Evolutionary conservation across 2,113 vertebrate genomes (phyloP).

Genomic region (Lophotis ruficrista): DNA sequence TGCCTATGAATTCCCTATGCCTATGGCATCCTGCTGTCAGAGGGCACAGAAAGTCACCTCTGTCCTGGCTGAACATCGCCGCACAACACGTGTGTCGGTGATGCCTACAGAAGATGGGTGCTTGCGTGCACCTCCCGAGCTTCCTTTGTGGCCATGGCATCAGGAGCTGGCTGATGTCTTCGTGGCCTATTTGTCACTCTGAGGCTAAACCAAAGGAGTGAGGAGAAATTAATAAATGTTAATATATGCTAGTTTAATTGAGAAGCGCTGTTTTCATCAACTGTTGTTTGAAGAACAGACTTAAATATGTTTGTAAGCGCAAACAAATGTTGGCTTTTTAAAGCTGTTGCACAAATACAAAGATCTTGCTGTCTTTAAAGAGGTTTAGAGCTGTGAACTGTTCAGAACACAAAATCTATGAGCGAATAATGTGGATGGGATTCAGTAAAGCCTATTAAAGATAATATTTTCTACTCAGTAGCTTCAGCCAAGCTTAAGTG

Average conservation of each 20-base stretch:
- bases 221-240: slow-evolving; percentile 50
- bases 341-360: slow-evolving; percentile 55
- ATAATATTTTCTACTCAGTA: not conserved
- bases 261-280: slow-evolving; percentile 43
- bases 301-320: slow-evolving; percentile 54
- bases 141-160: fast-evolving
- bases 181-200: not conserved
- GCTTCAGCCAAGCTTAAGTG: not conserved
- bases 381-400: slow-evolving; percentile 32
- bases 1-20: too few relatives aligned
- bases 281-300: slow-evolving; percentile 57
- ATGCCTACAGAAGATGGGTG: not conserved
- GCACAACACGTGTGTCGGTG: fast-evolving
- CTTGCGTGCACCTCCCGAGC: not conserved
- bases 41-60: not conserved
- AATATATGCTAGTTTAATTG: slow-evolving; percentile 60
- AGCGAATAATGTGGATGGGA: not conserved
- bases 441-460: slow-evolving; percentile 25
- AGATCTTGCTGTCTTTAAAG: slow-evolving; percentile 3
- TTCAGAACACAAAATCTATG: not conserved
- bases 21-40: not conserved
- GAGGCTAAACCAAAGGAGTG: not conserved
- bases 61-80: not conserved
- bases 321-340: slow-evolving; percentile 61
- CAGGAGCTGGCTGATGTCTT: not conserved